Percentiles rank a stretch among this genome's conserved stretches.
These are phyloP conservation scores for Lichenostomus cassidix DNA, from an alignment of 2,113 vertebrate species.

Conservation along the genomic window DNA sequence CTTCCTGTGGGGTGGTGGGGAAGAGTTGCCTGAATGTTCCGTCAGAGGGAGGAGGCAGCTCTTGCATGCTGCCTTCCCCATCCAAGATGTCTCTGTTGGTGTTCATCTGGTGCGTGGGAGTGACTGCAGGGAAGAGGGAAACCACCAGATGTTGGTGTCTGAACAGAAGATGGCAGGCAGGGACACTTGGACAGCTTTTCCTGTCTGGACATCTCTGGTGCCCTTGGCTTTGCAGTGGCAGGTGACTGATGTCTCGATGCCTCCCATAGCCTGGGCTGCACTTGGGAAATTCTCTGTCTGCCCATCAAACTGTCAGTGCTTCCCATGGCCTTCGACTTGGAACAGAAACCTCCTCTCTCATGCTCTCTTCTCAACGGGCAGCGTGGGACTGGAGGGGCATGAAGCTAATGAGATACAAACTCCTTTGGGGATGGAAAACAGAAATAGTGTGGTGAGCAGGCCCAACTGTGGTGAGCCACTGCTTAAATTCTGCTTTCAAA, in stretches of 20 bases:
- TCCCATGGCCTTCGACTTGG: not conserved
- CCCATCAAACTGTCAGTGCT: not conserved
- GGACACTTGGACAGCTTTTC: not conserved
- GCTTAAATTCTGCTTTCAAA: not conserved
- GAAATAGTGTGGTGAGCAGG: not conserved
- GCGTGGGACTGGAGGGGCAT: not conserved
- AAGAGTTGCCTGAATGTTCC: not conserved
- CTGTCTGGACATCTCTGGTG: not conserved
- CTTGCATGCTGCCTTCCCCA: not conserved
- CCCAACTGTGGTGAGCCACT: conserved; percentile 15
- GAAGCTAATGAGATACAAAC: conserved; percentile 7
- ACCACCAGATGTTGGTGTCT: not conserved
- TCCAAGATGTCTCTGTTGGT: not conserved
- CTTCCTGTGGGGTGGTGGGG: not conserved
- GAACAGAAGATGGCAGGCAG: not conserved
- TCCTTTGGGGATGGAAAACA: conserved; percentile 3
- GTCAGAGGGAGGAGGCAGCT: not conserved
- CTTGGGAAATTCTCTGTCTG: not conserved
- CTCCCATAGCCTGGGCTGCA: not conserved
- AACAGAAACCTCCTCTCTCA: not conserved
- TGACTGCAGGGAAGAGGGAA: not conserved
- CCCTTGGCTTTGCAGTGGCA: not conserved
- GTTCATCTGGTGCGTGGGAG: not conserved
- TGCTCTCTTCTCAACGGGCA: not conserved
- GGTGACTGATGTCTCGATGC: not conserved